Evolutionary conservation across 2,888 invertebrate species (phyloP).

Genomic region (Apodemia duryi): DNA sequence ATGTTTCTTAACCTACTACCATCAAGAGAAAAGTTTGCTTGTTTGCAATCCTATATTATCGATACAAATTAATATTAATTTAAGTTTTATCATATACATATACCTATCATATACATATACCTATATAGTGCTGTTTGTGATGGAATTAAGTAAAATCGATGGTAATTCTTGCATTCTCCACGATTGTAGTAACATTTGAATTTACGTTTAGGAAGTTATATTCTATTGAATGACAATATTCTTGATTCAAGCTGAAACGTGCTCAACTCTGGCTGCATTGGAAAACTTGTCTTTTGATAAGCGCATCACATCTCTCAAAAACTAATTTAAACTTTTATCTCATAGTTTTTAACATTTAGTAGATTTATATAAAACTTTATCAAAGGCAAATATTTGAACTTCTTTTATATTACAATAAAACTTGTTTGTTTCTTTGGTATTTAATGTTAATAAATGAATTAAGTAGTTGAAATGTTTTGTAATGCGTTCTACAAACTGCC

Average conservation of each 20-base stretch:
- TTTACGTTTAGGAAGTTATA: not conserved
- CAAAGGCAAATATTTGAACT: no score
- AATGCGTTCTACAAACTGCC: no score
- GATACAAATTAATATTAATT: no score
- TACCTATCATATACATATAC: not conserved
- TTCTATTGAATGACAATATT: not conserved
- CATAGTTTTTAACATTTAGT: not conserved
- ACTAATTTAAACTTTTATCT: slow-evolving; percentile 12
- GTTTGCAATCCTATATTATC: no score
- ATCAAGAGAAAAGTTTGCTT: no score
- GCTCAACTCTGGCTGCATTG: not conserved
- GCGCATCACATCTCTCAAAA: not conserved
- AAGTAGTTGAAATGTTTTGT: no score
- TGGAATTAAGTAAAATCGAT: not conserved
- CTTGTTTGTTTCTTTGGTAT: no score
- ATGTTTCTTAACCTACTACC: no score
- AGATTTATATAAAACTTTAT: no score
- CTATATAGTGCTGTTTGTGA: not conserved
- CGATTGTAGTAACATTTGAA: not conserved
- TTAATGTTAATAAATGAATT: no score
- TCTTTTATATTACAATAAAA: no score
- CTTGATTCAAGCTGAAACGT: not conserved
- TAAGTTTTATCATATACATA: not conserved
- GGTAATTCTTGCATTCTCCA: not conserved
- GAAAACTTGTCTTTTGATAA: slow-evolving; percentile 11